Percentiles rank a stretch among this genome's conserved stretches.
These are phyloP conservation scores for Neodiprion virginianus DNA, from an alignment of 1,140 invertebrate genomes.

Conservation along the genomic window DNA sequence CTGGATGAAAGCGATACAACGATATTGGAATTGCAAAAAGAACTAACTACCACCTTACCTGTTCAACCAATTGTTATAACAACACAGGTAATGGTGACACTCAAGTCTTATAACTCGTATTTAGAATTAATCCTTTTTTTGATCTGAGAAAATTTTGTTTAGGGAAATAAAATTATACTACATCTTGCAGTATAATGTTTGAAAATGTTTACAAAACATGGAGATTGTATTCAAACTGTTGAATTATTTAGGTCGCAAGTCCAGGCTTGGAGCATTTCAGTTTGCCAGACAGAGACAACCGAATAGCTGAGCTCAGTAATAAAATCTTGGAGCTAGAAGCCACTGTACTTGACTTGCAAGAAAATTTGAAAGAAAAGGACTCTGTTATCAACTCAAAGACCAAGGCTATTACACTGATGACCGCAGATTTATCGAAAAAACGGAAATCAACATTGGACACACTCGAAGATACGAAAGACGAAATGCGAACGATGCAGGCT, in stretches of 20 bases:
- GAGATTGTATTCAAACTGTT: neutral
- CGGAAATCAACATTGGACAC: conserved; percentile 74
- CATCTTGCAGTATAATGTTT: too few species aligned
- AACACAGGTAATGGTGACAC: conserved; percentile 38
- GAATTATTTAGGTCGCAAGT: conserved; percentile 36
- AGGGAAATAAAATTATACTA: conserved; percentile 5
- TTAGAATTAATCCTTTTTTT: neutral
- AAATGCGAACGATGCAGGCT: conserved; percentile 82
- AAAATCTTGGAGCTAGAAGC: conserved; percentile 71
- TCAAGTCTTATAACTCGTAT: neutral
- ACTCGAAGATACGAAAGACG: conserved; percentile 79
- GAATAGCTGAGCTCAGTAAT: conserved; percentile 58
- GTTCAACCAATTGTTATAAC: conserved; percentile 42
- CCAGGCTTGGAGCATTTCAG: conserved; percentile 34
- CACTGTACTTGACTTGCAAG: conserved; percentile 73
- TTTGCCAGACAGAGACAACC: conserved; percentile 60
- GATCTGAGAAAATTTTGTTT: neutral
- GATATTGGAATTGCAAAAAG: conserved; percentile 30
- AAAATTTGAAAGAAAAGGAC: conserved; percentile 85
- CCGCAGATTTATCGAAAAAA: conserved; percentile 76
- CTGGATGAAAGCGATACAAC: conserved; percentile 53
- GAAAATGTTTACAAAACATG: too few species aligned
- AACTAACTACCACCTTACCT: conserved; percentile 30
- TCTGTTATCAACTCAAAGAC: conserved; percentile 85
- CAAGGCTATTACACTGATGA: conserved; percentile 79